Evolutionary conservation across 2,113 vertebrate species (phyloP).

Genomic region (Butorides virescens): DNA sequence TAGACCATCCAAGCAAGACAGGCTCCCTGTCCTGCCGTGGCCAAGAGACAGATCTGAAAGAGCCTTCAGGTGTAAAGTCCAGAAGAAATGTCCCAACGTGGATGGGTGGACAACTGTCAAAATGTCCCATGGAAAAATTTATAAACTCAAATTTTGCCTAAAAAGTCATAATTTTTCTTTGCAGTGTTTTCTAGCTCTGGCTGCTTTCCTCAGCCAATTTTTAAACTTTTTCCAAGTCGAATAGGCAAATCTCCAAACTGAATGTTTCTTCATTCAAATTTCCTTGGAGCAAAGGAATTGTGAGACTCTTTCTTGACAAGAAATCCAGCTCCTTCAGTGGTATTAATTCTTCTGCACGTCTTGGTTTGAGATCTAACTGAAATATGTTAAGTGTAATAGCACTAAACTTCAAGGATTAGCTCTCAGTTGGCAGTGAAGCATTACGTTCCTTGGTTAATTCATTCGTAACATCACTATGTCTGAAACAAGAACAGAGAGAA

Average conservation of each 20-base stretch:
- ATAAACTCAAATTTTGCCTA: neutral
- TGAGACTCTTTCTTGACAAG: slow-evolving; percentile 12
- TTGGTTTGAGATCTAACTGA: slow-evolving; percentile 1
- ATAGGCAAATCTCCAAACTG: neutral
- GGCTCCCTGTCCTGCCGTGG: neutral
- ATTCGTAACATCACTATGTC: slow-evolving; percentile 7
- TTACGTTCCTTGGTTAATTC: slow-evolving; percentile 46
- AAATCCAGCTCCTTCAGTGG: neutral
- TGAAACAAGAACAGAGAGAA: slow-evolving; percentile 50
- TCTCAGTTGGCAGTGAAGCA: neutral
- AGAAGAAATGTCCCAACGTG: neutral
- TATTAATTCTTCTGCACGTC: neutral
- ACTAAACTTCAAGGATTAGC: slow-evolving; percentile 13
- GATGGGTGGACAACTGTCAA: neutral
- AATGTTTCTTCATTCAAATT: slow-evolving; percentile 32
- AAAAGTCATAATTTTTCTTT: neutral
- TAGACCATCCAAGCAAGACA: neutral
- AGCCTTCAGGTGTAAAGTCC: neutral
- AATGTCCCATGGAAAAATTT: neutral
- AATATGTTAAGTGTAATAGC: slow-evolving; percentile 16
- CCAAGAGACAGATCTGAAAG: neutral
- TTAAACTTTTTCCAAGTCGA: neutral
- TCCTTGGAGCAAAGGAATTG: neutral
- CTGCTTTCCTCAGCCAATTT: neutral
- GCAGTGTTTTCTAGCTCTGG: neutral